phyloP scores from a whole-genome alignment of 2,113 vertebrate species.

The Stigmatopora nigra region DNA sequence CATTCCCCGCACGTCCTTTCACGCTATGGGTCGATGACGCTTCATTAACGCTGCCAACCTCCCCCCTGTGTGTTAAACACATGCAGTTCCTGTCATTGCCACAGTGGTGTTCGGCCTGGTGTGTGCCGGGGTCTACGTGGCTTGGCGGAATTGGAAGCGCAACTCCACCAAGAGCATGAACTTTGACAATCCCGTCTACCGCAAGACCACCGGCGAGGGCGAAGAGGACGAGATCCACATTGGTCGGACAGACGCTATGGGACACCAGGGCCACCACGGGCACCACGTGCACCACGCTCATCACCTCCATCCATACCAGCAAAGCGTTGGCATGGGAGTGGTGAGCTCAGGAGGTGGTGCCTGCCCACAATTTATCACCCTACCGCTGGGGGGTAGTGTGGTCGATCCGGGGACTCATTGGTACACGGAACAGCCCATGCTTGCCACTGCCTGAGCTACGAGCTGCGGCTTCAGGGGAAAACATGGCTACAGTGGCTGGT shows the following conservation, averaged over 20 bases:
- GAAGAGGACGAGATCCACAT: constrained; percentile 96
- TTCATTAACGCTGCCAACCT: constrained; percentile 54
- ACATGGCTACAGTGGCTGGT: constrained; percentile 45
- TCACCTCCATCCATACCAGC: constrained; percentile 62
- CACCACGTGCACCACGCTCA: constrained; percentile 74
- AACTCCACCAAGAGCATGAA: constrained; percentile 99
- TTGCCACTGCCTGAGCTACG: constrained; percentile 54
- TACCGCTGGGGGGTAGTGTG: constrained; percentile 67
- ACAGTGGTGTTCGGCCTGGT: constrained; percentile 85
- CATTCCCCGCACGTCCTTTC: constrained; percentile 50
- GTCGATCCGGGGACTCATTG: constrained; percentile 72
- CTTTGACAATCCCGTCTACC: constrained; percentile 97
- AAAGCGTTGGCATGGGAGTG: constrained; percentile 67
- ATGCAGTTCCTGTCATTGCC: constrained; percentile 74
- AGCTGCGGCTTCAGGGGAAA: constrained; percentile 1
- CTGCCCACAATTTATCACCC: constrained; percentile 69
- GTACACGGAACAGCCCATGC: constrained; percentile 72
- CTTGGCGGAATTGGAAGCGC: constrained; percentile 93
- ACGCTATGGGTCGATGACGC: constrained; percentile 46
- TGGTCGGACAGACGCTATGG: constrained; percentile 77
- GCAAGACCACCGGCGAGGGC: constrained; percentile 90
- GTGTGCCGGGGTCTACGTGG: constrained; percentile 84
- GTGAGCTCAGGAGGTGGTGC: constrained; percentile 49
- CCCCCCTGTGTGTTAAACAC: constrained; percentile 71
- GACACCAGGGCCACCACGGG: constrained; percentile 77